Evolutionary conservation across 2,888 invertebrate genomes (phyloP), one percentile per base, ranked within the genome.

Genomic region (Torymus auratus): DNA sequence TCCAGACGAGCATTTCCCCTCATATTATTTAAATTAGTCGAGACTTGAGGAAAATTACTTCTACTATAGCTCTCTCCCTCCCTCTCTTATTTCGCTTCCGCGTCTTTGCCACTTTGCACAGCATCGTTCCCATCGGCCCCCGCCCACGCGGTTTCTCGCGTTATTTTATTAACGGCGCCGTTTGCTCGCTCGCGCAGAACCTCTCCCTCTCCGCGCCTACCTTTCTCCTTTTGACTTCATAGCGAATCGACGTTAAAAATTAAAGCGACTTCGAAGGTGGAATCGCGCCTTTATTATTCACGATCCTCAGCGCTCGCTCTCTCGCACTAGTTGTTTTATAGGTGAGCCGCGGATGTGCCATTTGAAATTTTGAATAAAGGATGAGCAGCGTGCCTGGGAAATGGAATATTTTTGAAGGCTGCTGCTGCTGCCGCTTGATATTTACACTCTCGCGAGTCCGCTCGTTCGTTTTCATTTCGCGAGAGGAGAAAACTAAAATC

Each of bases 211-310:
- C 41, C 7, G 7, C 41, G 41, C 41, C 41, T 41, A 41, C 7
- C 41, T 41, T 41, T 41, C 12, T 41, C 12, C 15, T 76, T 68
- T 53, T 15, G 55, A 15, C 61, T 68, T 76, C 17, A 55, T 76
- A 53, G 52, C 53, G 53, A 68, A n/a, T 76, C 61, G 60, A 55
- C 65, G n/a, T 65, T 74, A 50, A 74, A 74, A 65, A 50, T 74
- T 58, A 50, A 74, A 74, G 13, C 20, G 28, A 28, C n/a, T 50
- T 65, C 28, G 14, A 72, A 64, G 56, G 58, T n/a, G 28, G 23
- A 62, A 50, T 60, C 17, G 41, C 2, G 55, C 5, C 53, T 73
- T 73, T 17, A 53, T 62, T 72, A 62, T 72, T 72, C 52, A 72
- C 53, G 62, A 15, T 13, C 1, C 50, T 41, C 41, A 10, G 7